A percentile compares a stretch with the other conserved stretches of the same genome.
phyloP scores from a whole-genome alignment of 2,888 invertebrate species.

The Acrocyrtus sp. region DNA sequence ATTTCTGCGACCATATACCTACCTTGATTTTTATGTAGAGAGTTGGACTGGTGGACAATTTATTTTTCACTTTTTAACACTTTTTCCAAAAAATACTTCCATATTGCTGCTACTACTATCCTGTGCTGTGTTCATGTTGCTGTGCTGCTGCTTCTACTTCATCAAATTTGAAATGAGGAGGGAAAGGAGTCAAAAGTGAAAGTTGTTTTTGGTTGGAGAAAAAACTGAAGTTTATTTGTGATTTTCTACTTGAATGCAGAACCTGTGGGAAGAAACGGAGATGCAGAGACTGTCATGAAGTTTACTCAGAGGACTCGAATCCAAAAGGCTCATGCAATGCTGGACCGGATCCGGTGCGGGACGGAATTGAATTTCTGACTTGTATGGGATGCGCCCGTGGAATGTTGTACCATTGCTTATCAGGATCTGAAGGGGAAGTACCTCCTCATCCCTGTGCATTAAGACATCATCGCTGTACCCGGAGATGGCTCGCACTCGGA shows the following conservation, averaged over 20 bases:
- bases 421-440: conserved; percentile 84
- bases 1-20: no score
- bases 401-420: conserved; percentile 93
- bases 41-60: no score
- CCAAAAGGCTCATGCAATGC: conserved; percentile 77
- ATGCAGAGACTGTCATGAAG: conserved; percentile 69
- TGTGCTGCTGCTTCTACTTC: no score
- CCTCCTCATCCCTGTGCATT: conserved; percentile 77
- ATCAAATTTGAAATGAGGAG: no score
- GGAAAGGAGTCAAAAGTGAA: no score
- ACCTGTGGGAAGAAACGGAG: conserved; percentile 64
- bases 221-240: conserved; percentile 24
- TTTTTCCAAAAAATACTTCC: no score
- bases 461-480: conserved; percentile 76
- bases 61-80: not conserved
- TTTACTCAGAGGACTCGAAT: conserved; percentile 84
- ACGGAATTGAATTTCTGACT: conserved; percentile 82
- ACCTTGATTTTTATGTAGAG: no score
- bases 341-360: conserved; percentile 66
- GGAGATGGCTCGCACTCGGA: conserved; percentile 87
- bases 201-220: not conserved
- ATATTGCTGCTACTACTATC: no score
- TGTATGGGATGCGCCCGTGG: conserved; percentile 89
- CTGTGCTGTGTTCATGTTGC: no score
- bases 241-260: conserved; percentile 49